Percentiles rank a stretch among this genome's conserved stretches.
Evolutionary conservation across 2,113 vertebrate species (phyloP).

Genomic region (Brachyistius frenatus): DNA sequence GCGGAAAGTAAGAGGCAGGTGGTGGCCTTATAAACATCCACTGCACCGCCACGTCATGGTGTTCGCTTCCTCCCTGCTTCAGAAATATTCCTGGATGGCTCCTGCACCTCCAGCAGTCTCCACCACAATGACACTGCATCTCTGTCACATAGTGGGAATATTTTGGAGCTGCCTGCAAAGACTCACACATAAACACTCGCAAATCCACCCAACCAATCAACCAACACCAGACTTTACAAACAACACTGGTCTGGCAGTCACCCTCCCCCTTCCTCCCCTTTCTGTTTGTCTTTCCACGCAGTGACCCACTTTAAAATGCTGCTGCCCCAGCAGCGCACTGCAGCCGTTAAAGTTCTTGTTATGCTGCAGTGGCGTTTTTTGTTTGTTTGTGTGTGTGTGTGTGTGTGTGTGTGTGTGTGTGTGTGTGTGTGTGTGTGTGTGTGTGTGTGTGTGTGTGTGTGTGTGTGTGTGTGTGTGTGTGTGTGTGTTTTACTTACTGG

Average conservation of each 20-base stretch:
- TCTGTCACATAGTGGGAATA: constrained; percentile 15
- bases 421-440: constrained; percentile 24
- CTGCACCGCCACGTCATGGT: constrained; percentile 1
- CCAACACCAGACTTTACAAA: constrained; percentile 40
- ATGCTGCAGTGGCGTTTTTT: constrained; percentile 45
- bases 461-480: not conserved
- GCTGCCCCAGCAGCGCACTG: constrained; percentile 46
- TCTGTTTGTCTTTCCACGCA: constrained; percentile 66
- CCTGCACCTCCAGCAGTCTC: constrained; percentile 4
- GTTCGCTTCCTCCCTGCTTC: constrained; percentile 23
- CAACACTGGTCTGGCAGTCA: constrained; percentile 5
- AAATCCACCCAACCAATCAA: constrained; percentile 13
- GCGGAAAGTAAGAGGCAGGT: constrained; percentile 44
- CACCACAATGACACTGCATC: not conserved
- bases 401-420: constrained; percentile 26
- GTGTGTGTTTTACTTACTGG: constrained; percentile 77
- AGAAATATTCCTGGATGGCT: constrained; percentile 43
- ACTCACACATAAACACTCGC: constrained; percentile 34
- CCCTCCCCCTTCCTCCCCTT: constrained; percentile 6
- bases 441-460: constrained; percentile 26
- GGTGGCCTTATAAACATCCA: constrained; percentile 45
- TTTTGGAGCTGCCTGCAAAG: constrained; percentile 24
- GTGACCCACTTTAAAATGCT: constrained; percentile 78
- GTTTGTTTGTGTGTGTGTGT: not conserved
- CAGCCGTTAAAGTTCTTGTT: constrained; percentile 49